Evolutionary conservation across 1,140 invertebrate genomes (phyloP), one percentile per base, ranked within the genome.

Genomic region (Lanistes nyassanus): DNA sequence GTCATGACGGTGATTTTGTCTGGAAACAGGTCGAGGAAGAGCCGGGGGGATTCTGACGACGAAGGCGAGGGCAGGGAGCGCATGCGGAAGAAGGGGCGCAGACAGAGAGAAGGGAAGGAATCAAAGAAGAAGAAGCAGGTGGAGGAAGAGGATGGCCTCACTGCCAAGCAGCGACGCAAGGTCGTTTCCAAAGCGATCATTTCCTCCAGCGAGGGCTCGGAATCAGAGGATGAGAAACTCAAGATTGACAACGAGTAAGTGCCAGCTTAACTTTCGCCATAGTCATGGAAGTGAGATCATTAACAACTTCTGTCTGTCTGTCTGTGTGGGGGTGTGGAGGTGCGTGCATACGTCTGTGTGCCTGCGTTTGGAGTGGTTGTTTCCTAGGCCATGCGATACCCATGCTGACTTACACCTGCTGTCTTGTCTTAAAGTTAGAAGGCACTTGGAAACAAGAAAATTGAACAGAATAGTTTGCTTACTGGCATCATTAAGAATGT

Each of bases 121-220:
- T 53, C 62, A 4, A 82, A 80, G 55, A 86, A 84, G 64, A 80
- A 75, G 67, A 81, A 76, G 62, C 72, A 75, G 60, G 71, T 78
- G 29, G 83, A 82, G 16, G 84, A 81, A 29, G 86, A 86, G 47
- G 94, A 95, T 79, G 94, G 94, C 23, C 91, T 95, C 34, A 92
- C 93, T 60, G 91, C 93, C 6, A 97, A 96, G 89, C 95, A 96
- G 85, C 94, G 95, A 65, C 91, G 93, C 29, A 94, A 95, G 86
- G 94, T 98, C 83, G 93, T 97, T 0, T 98, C 97, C 0, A 98
- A 98, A 89, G 97, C 95, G 77, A 97, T 95, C 0, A 98, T 98
- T 75, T 98, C 97, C 0, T 97, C 96, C 0, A 96, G 95, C 82
- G 96, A 97, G 84, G 91, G 89, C 6, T 96, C 95, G 0, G 95